Conservation (phyloP, 2,113 vertebrate genomes). For the Sardina pilchardus region DNA sequence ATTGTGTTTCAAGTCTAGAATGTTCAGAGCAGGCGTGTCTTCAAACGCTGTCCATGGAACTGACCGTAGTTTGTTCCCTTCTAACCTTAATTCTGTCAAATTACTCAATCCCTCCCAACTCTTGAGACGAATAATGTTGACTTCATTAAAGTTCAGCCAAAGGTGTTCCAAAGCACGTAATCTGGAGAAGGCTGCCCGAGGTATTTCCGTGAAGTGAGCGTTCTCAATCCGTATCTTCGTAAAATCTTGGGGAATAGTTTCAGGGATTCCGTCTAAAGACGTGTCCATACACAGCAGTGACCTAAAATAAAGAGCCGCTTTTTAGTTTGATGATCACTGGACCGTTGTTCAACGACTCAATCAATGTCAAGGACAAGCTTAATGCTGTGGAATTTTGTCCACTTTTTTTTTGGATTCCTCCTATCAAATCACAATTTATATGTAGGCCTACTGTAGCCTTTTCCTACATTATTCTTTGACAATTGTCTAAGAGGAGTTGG, state of each 20-base stretch:
- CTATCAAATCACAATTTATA: no score
- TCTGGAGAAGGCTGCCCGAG: constrained; percentile 74
- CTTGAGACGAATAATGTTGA: constrained; percentile 83
- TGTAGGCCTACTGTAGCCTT: no score
- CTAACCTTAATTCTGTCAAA: constrained; percentile 83
- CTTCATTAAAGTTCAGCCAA: constrained; percentile 91
- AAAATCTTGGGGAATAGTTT: constrained; percentile 77
- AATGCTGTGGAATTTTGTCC: background rate
- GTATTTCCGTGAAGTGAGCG: constrained; percentile 83
- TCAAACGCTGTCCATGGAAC: constrained; percentile 90
- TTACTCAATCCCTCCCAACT: constrained; percentile 76
- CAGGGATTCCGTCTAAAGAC: constrained; percentile 76
- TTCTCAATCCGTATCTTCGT: constrained; percentile 89
- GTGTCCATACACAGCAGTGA: constrained; percentile 80
- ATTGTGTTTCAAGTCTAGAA: constrained; percentile 90
- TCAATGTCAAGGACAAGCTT: background rate
- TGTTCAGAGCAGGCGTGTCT: constrained; percentile 76
- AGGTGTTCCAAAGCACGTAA: constrained; percentile 78
- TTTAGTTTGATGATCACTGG: background rate
- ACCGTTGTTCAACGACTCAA: background rate
- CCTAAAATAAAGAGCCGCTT: constrained; percentile 55
- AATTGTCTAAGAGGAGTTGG: no score
- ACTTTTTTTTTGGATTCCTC: no score
- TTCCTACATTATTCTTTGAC: no score
- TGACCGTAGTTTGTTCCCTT: constrained; percentile 86